These are phyloP conservation scores for Eremobia ochroleuca DNA, from an alignment of 2,888 invertebrate species.

Conservation along the genomic window DNA sequence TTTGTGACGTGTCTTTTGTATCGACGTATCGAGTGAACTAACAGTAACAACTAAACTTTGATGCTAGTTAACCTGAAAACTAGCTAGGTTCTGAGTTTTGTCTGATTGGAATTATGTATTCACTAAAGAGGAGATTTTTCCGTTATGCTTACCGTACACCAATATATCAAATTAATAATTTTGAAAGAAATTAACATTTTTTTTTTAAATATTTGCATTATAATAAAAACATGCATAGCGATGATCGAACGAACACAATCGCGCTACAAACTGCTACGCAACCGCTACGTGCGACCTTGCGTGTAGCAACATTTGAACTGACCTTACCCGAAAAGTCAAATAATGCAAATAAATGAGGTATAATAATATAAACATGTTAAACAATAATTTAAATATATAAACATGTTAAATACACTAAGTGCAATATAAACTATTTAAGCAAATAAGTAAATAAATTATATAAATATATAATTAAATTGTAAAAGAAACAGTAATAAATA, in stretches of 20 bases:
- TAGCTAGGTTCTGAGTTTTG: background rate
- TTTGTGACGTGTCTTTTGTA: background rate
- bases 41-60: background rate
- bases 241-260: no score
- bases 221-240: background rate
- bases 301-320: background rate
- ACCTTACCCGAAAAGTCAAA: no score
- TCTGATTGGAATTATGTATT: background rate
- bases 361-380: no score
- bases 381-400: no score
- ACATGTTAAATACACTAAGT: no score
- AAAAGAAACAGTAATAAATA: no score
- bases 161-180: background rate
- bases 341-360: no score
- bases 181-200: background rate
- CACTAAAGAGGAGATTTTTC: background rate
- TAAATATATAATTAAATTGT: no score
- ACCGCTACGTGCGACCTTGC: background rate
- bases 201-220: no score
- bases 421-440: no score
- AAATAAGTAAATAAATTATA: no score
- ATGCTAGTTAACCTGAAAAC: background rate
- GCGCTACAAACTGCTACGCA: background rate
- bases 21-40: background rate
- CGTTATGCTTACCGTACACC: background rate